Evolutionary conservation across 2,113 vertebrate genomes (phyloP).

Genomic region (Globicephala melas): DNA sequence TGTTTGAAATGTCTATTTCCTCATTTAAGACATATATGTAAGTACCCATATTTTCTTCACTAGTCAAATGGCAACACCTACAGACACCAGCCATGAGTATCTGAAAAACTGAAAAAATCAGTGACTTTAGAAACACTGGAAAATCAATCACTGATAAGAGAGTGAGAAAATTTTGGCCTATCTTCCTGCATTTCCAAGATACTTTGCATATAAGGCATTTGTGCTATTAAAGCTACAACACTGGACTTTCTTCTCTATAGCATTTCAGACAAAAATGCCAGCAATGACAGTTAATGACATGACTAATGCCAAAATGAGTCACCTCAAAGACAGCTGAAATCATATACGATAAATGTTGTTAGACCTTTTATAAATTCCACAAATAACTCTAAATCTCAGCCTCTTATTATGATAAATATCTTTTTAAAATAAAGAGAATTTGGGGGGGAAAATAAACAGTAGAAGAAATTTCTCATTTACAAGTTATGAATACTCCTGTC

Average conservation of each 20-base stretch:
- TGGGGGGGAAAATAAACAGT: background rate
- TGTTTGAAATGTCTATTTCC: background rate
- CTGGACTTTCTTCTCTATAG: background rate
- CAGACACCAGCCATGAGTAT: background rate
- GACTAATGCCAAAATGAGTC: conserved; percentile 10
- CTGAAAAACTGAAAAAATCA: background rate
- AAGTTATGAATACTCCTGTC: background rate
- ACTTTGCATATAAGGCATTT: background rate
- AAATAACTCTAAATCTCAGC: background rate
- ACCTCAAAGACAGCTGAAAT: background rate
- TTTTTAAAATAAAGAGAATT: background rate
- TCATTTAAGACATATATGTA: background rate
- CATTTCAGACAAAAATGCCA: conserved; percentile 29
- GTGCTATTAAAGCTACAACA: background rate
- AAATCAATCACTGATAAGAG: background rate
- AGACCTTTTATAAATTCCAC: background rate
- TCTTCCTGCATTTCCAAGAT: background rate
- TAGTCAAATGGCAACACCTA: background rate
- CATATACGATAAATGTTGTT: background rate
- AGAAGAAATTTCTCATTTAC: conserved; percentile 24
- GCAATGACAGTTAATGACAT: background rate
- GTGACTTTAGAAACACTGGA: background rate
- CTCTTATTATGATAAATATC: background rate
- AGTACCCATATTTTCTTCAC: background rate
- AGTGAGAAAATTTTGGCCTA: background rate